Evolutionary conservation across 2,888 invertebrate genomes (phyloP), one percentile per base, ranked within the genome.

Genomic region (Suillia variegata): DNA sequence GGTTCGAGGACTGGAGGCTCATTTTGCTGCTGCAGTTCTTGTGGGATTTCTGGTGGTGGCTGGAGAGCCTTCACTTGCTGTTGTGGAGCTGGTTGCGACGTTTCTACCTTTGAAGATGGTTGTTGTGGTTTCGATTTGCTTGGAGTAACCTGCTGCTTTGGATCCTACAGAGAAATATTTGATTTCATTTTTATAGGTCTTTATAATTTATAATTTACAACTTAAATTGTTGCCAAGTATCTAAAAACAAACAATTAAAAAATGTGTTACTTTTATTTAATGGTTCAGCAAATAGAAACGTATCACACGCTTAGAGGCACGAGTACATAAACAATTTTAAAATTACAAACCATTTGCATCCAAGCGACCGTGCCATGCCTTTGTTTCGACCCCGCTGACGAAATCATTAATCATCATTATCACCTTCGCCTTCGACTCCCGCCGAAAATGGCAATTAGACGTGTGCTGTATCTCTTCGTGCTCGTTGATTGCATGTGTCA

Each of bases 21-120:
- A 42, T 51, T 13, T 52, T 31, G 47, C 20, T 34, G 24, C 38
- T 48, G 17, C 10, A 24, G 54, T 24, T 56, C 33, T 22, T 49
- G 22, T 8, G 22, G 22, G 3, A 17, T 22, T 51, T 22, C 5
- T 51, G 51, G 13, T n/a, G 6, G 61, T 26, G 24, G 58, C 20
- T 58, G 34, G 17, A 48, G 51, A 26, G 34, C n/a, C 8, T 48
- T 13, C 18, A 22, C 47, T 10, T 42, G 24, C 33, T 49, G 48
- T 45, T 33, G 15, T 47, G 6, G 56, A 21, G 2, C 31, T 12
- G 10, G 57, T 6, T 42, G 18, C 24, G 15, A 26, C 21, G 17
- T 8, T 8, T 2, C 34, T 24, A 26, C 18, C 24, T 13, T 17
- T 51, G 22, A 5, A 13, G 51, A 2, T 51, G 51, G 15, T 24